phyloP scores from a whole-genome alignment of 2,797 vertebrate genomes.

The Aotus griseimembra region DNA sequence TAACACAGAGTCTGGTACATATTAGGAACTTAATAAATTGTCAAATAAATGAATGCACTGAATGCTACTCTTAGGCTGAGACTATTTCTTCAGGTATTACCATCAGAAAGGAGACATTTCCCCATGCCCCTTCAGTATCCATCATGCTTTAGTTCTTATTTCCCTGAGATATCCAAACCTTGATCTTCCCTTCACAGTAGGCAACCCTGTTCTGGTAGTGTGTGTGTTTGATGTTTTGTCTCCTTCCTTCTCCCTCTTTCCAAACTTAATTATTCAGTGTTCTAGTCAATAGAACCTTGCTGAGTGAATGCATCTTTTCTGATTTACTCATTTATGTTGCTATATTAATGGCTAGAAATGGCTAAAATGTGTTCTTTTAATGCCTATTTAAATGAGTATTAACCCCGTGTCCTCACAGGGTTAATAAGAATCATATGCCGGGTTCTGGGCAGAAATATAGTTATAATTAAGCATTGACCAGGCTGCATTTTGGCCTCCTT shows the following conservation, averaged over 20 bases:
- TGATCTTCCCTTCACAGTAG: neutral
- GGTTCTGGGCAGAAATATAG: neutral
- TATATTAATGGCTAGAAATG: neutral
- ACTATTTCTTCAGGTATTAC: neutral
- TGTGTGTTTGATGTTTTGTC: neutral
- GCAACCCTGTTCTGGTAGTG: neutral
- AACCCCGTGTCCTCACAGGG: neutral
- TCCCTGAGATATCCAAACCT: neutral
- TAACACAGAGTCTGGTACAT: neutral
- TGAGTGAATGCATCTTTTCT: conserved; percentile 7
- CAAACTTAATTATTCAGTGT: neutral
- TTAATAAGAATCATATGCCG: neutral
- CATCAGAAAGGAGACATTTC: neutral
- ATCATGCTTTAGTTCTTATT: neutral
- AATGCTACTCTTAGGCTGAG: neutral
- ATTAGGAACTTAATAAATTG: neutral
- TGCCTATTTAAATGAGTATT: neutral
- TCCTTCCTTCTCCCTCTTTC: neutral
- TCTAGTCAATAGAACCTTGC: neutral
- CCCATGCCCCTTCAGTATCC: neutral
- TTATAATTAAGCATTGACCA: neutral
- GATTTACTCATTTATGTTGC: neutral
- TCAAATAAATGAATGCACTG: neutral
- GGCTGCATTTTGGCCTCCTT: neutral
- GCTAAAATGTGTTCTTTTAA: neutral